Evolutionary conservation across 2,888 invertebrate species (phyloP), one percentile per base, ranked within the genome.

Genomic region (Melolontha melolontha): DNA sequence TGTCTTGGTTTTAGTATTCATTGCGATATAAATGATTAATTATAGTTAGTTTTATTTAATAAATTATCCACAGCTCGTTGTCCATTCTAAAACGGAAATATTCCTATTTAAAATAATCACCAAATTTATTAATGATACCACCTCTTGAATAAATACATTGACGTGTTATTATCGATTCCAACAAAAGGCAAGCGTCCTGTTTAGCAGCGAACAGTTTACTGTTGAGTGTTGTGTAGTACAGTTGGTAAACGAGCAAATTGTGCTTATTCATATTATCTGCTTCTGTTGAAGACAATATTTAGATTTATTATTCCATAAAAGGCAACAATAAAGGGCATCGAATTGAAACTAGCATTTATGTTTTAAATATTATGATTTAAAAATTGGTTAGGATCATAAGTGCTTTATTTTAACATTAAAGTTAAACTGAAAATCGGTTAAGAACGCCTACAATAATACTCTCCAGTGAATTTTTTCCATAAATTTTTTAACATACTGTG

Each of bases 351-450:
- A 29, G 5, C 29, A 6, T 29, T 29, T 29, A 29, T 29, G 29
- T 6, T 6, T 6, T 29, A 29, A 29, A 5, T 29, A 29, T 29
- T 29, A 29, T 16, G 47, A 12, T 47, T 47, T 2, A 47, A 47
- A n/a, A 5, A 16, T 10, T 47, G 16, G 7, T n/a, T 6, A 29
- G 29, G 6, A 29, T 29, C 29, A 6, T 29, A 14, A 16, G 17
- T 16, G 16, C 4, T 2, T 14, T 17, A 14, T 47, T 17, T 17
- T 17, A 14, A 16, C 4, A 2, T 4, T 14, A 16, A 14, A 12
- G 29, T 7, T 12, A 27, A 57, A 59, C 44, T 47, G 44, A 59
- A 59, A 59, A 29, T 59, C 55, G 41, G 55, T 55, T 17, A 34
- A 42, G 11, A 11, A 22, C 55, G 22, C 55, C 52, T 52, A 52